A percentile compares a stretch with the other conserved stretches of the same genome.
These are phyloP conservation scores for Homalodisca vitripennis DNA, from an alignment of 1,140 invertebrate species.

Conservation along the genomic window DNA sequence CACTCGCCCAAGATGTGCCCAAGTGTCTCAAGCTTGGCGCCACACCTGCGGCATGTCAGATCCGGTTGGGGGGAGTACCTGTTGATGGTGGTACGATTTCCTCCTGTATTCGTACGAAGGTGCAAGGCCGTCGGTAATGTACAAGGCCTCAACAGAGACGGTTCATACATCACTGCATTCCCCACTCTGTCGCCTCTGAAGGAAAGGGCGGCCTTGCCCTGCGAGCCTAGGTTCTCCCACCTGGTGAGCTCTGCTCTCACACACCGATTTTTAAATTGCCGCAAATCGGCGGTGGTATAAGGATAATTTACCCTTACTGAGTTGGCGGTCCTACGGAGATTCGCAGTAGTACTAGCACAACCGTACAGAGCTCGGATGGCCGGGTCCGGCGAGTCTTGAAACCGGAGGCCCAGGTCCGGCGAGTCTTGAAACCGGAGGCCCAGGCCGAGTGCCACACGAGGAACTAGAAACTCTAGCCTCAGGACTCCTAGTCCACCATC, in stretches of 20 bases:
- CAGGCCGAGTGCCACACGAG: neutral
- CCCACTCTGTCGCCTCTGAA: constrained; percentile 14
- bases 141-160: constrained; percentile 20
- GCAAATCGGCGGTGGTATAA: constrained; percentile 9
- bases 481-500: neutral
- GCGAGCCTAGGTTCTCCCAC: neutral
- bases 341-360: constrained; percentile 10
- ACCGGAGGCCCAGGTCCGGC: no score
- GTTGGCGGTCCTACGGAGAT: constrained; percentile 3
- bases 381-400: no score
- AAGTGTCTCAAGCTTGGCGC: constrained; percentile 32
- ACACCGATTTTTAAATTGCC: no score
- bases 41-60: constrained; percentile 26
- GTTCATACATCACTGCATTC: constrained; percentile 12
- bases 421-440: neutral
- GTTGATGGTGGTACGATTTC: neutral
- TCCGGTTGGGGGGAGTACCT: neutral
- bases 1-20: constrained; percentile 36
- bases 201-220: constrained; percentile 11
- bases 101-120: constrained; percentile 1
- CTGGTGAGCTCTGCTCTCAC: constrained; percentile 8
- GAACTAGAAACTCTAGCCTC: neutral
- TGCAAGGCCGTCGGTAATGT: constrained; percentile 8
- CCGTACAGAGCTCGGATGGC: neutral
- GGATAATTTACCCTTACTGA: neutral